A percentile compares a stretch with the other conserved stretches of the same genome.
These are phyloP conservation scores for Pygathrix nemaeus DNA, from an alignment of 2,113 vertebrate genomes.

Conservation along the genomic window DNA sequence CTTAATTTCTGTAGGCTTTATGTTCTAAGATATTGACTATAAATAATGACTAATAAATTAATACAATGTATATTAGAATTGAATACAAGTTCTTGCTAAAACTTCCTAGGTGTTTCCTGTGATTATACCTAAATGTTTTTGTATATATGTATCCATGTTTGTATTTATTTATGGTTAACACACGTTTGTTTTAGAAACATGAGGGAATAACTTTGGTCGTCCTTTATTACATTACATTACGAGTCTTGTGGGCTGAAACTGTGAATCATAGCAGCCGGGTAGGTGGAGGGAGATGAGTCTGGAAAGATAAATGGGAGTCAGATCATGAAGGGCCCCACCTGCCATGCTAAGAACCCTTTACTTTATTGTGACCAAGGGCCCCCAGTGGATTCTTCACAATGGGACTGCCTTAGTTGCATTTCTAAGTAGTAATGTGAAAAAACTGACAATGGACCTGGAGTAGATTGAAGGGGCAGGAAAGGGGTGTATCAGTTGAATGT, in stretches of 20 bases:
- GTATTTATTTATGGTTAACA: background rate
- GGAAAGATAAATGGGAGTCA: background rate
- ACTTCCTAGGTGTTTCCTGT: background rate
- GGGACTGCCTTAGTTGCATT: background rate
- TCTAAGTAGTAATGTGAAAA: background rate
- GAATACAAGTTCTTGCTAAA: background rate
- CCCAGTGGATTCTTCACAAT: background rate
- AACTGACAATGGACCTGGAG: background rate
- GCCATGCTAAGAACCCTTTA: background rate
- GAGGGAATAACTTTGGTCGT: background rate
- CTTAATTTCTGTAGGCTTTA: background rate
- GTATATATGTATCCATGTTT: background rate
- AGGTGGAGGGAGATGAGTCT: background rate
- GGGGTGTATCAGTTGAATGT: background rate
- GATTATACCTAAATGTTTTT: slow-evolving; percentile 17
- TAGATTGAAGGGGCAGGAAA: background rate
- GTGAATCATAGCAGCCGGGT: background rate
- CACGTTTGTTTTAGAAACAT: background rate
- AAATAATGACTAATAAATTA: background rate
- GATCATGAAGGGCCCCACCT: background rate
- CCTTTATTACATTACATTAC: background rate
- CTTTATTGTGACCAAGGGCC: background rate
- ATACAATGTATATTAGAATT: background rate
- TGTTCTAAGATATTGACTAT: background rate
- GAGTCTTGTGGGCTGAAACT: background rate